These are phyloP conservation scores for Hyaena hyaena DNA, from an alignment of 2,113 vertebrate genomes.

Conservation along the genomic window DNA sequence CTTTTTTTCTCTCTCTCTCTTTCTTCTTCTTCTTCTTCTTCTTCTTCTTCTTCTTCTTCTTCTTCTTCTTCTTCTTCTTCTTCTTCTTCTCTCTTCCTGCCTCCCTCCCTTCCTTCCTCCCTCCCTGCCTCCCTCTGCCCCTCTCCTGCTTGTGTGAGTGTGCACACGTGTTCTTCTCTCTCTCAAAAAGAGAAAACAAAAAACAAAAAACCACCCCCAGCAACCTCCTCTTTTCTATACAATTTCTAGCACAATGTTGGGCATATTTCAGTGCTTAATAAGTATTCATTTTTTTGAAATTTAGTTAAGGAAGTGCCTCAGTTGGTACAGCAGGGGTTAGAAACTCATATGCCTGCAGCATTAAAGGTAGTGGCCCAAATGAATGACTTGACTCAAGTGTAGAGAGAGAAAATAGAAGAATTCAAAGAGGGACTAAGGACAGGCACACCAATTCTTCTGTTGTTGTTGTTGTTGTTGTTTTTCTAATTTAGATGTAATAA, in stretches of 20 bases:
- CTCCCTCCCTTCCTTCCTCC: too few species aligned
- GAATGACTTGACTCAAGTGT: background rate
- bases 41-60: too few species aligned
- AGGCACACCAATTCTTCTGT: background rate
- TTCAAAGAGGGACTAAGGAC: background rate
- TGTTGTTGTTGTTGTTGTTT: background rate
- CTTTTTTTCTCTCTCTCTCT: too few species aligned
- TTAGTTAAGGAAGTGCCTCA: background rate
- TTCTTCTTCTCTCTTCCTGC: too few species aligned
- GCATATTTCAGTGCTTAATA: background rate
- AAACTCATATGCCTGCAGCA: background rate
- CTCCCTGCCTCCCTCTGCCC: too few species aligned
- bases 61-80: too few species aligned
- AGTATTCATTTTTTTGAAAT: background rate
- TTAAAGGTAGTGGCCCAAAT: background rate
- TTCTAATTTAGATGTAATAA: background rate
- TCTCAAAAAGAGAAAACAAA: too few species aligned
- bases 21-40: too few species aligned
- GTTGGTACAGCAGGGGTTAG: background rate
- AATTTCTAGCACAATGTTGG: background rate
- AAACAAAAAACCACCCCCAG: too few species aligned
- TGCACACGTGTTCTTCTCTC: too few species aligned
- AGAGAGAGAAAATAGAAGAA: background rate
- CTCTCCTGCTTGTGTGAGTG: too few species aligned
- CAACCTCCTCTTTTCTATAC: background rate